These are phyloP conservation scores for Lithobius niger DNA, from an alignment of 1,140 invertebrate genomes.

Conservation along the genomic window DNA sequence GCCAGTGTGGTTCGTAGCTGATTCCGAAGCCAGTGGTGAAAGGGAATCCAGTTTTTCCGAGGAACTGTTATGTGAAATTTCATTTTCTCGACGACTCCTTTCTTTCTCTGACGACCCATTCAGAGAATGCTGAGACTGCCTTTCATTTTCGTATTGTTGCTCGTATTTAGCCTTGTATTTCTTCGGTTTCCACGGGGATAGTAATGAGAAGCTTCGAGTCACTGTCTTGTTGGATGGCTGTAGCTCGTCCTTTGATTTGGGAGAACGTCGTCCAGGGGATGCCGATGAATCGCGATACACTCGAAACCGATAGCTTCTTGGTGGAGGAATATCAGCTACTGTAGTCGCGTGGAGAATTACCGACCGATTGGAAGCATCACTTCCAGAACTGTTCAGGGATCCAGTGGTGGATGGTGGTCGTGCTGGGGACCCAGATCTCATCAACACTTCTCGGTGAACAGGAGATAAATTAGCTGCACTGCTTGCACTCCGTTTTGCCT, in stretches of 20 bases:
- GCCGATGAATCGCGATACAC: neutral
- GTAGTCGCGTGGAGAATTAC: conserved; percentile 24
- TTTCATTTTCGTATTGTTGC: neutral
- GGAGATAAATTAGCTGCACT: conserved; percentile 4
- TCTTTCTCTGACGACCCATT: no score
- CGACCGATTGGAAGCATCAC: conserved; percentile 16
- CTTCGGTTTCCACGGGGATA: conserved; percentile 5
- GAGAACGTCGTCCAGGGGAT: neutral
- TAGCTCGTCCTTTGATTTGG: neutral
- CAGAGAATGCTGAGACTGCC: neutral
- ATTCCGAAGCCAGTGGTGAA: conserved; percentile 4
- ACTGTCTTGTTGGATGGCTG: neutral
- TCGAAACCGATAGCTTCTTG: conserved; percentile 6
- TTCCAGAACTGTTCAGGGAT: conserved; percentile 3
- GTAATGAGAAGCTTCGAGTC: conserved; percentile 3
- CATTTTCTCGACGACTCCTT: no score
- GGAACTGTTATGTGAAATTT: neutral
- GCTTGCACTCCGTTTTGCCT: neutral
- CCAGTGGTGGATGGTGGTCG: neutral
- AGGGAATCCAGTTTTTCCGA: conserved; percentile 5
- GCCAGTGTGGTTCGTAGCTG: neutral
- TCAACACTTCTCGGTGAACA: conserved; percentile 1
- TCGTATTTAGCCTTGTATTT: conserved; percentile 7
- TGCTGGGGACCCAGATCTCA: conserved; percentile 1
- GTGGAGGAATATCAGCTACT: conserved; percentile 24